phyloP scores from a whole-genome alignment of 2,888 invertebrate genomes.

The Drosophila mimetica region DNA sequence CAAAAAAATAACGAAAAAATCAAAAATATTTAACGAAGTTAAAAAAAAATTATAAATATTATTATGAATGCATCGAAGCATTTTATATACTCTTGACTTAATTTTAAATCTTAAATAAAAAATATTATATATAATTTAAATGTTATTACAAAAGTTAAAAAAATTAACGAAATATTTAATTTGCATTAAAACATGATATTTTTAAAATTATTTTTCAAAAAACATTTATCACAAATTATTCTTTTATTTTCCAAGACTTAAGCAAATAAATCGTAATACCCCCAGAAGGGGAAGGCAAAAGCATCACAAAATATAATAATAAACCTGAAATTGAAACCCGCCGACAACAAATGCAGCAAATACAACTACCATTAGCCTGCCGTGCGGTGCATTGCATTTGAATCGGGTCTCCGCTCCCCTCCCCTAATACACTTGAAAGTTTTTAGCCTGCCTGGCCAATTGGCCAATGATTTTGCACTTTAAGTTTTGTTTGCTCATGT shows the following conservation, averaged over 20 bases:
- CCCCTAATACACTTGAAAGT: slow-evolving; percentile 61
- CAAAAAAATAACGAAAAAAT: too few relatives aligned
- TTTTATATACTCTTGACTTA: too few relatives aligned
- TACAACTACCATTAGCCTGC: slow-evolving; percentile 11
- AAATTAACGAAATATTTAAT: too few relatives aligned
- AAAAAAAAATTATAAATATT: too few relatives aligned
- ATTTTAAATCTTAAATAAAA: too few relatives aligned
- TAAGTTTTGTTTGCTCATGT: slow-evolving; percentile 22
- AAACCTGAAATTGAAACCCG: slow-evolving; percentile 62
- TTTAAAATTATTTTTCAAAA: not conserved
- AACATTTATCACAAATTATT: too few relatives aligned
- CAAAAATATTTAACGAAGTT: too few relatives aligned
- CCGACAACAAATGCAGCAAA: slow-evolving; percentile 40
- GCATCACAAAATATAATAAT: slow-evolving; percentile 36
- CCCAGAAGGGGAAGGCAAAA: not conserved
- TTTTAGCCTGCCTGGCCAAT: slow-evolving; percentile 35
- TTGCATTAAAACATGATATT: too few relatives aligned
- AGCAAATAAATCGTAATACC: not conserved
- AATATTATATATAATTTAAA: too few relatives aligned
- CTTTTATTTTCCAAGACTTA: too few relatives aligned
- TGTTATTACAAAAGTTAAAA: too few relatives aligned
- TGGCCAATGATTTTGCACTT: slow-evolving; percentile 50
- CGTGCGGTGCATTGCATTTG: slow-evolving; percentile 30
- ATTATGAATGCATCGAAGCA: too few relatives aligned
- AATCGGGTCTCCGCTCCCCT: slow-evolving; percentile 25